Conservation (phyloP, 2,888 invertebrate species). For the Conistra vaccinii region DNA sequence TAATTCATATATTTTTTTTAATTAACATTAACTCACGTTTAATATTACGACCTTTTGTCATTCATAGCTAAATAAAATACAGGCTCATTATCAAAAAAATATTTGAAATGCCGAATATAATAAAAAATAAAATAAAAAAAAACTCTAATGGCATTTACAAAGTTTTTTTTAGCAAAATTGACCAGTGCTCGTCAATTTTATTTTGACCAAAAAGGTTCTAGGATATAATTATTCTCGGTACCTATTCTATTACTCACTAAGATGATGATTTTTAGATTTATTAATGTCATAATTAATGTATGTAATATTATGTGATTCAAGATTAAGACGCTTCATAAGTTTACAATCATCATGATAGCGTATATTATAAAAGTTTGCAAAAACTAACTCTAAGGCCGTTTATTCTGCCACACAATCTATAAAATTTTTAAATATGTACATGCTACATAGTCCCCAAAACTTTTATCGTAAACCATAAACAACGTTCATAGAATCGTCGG, state of each 20-base stretch:
- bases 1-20: not conserved
- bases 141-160: not conserved
- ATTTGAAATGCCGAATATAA: too few species aligned
- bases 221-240: not conserved
- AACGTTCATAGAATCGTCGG: conserved; percentile 20
- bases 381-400: not conserved
- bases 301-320: not conserved
- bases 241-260: not conserved
- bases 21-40: not conserved
- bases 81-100: not conserved
- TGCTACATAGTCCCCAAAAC: not conserved
- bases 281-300: not conserved
- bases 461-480: conserved; percentile 19
- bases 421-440: not conserved
- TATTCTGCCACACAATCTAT: not conserved
- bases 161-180: too few species aligned
- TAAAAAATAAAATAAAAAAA: not conserved
- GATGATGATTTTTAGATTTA: not conserved
- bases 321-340: too few species aligned
- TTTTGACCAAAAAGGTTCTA: not conserved
- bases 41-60: not conserved
- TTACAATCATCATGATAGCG: not conserved
- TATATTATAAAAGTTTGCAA: not conserved
- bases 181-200: not conserved
- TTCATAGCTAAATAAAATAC: not conserved